Evolutionary conservation across 2,113 vertebrate species (phyloP), one percentile per base, ranked within the genome.

Genomic region (Phycodurus eques): DNA sequence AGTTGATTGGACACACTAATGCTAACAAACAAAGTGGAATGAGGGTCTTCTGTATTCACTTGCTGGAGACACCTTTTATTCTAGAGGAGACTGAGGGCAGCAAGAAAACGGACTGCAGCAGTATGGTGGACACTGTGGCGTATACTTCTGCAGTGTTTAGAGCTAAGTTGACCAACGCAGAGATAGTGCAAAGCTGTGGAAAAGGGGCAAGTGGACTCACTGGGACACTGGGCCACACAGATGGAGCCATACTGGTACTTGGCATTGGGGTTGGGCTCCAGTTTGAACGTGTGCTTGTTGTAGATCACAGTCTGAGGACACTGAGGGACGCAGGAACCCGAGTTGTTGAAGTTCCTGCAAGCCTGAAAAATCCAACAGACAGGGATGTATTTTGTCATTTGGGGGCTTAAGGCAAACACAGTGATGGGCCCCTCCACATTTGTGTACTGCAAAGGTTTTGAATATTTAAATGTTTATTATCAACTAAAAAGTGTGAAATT

Each of bases 231-330:
- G 72, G 94, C 87, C 27, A 97, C 94, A 72, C 96, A 98, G 74
- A 96, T 92, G 22, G 95, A 92, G 78, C 96, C 96, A 1, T 94
- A 98, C 82, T 96, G 96, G 84, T 96, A 98, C 85, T 96, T 98
- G 81, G 93, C 94, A 53, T 96, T 93, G 31, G 96, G 96, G 78
- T 98, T 96, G 76, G 93, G 93, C 78, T 98, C 96, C 82, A 98
- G 81, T 89, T 94, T 96, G 88, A 95, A 96, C 0, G 94, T 94
- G 11, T 93, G 88, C 62, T 94, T 95, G 90, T 96, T 98, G 92
- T 98, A 98, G 83, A 98, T 94, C 1, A 96, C 87, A 0, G 95
- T 92, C 76, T 93, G 93, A 0, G 96, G 96, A 75, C 96, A 98
- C 79, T 91, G 92, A 0, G 93, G 92, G 1, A 96, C 94, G 2